These are phyloP conservation scores for Martes martes DNA, from an alignment of 2,113 vertebrate genomes.

Conservation along the genomic window DNA sequence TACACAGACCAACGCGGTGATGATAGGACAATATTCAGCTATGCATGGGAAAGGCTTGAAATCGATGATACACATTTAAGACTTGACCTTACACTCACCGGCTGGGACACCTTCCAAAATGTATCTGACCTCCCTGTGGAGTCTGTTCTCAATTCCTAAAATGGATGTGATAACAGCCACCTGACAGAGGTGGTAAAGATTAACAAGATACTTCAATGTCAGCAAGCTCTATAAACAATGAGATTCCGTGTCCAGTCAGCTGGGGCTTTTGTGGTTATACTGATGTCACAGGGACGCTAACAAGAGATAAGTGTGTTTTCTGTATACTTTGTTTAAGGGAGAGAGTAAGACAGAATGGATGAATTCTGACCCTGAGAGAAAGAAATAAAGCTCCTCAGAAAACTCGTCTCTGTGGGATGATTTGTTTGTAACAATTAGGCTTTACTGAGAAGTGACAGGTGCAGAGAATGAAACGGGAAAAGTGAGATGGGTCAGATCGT, in stretches of 20 bases:
- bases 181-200: neutral
- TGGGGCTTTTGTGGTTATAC: neutral
- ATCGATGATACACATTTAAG: neutral
- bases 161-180: neutral
- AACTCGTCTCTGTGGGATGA: neutral
- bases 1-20: accelerated
- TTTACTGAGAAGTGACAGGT: neutral
- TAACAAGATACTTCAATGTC: neutral
- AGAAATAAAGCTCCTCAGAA: neutral
- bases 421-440: neutral
- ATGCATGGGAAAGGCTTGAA: neutral
- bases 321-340: neutral
- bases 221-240: neutral
- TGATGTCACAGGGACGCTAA: neutral
- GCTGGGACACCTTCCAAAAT: neutral
- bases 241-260: neutral
- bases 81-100: neutral
- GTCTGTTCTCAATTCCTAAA: neutral
- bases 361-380: neutral
- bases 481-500: neutral
- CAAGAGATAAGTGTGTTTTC: neutral
- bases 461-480: neutral
- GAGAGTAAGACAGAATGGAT: neutral
- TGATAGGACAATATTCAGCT: accelerated
- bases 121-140: neutral